Conservation (phyloP, 2,888 invertebrate genomes). For the Endotricha flammealis region DNA sequence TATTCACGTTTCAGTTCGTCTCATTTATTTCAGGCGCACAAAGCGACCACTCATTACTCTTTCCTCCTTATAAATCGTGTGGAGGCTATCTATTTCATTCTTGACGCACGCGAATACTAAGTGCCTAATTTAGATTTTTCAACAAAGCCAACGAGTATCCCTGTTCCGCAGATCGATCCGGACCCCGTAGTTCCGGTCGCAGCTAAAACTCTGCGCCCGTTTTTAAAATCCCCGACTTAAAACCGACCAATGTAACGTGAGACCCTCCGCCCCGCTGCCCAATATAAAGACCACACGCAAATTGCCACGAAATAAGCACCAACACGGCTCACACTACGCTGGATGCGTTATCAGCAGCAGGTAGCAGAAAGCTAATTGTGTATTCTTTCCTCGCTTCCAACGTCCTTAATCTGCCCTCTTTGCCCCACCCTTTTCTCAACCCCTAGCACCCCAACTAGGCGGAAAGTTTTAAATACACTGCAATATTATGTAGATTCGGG, state of each 20-base stretch:
- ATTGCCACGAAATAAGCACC: conserved; percentile 28
- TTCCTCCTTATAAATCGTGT: conserved; percentile 19
- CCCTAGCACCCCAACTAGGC: conserved; percentile 63
- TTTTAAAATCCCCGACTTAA: conserved; percentile 66
- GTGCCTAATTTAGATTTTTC: conserved; percentile 70
- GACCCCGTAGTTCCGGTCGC: conserved; percentile 68
- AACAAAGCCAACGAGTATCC: conserved; percentile 63
- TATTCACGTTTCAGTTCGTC: conserved; percentile 1
- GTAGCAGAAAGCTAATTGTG: conserved; percentile 76
- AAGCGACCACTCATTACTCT: conserved; percentile 21
- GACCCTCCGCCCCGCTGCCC: conserved; percentile 31
- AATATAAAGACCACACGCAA: conserved; percentile 28
- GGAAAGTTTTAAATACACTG: conserved; percentile 67
- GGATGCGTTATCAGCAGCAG: conserved; percentile 70
- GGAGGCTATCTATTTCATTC: conserved; percentile 23
- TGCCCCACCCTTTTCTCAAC: conserved; percentile 42
- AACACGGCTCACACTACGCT: conserved; percentile 43
- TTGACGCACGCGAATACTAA: conserved; percentile 64
- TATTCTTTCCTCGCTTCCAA: conserved; percentile 75
- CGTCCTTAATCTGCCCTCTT: conserved; percentile 73
- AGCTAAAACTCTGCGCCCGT: conserved; percentile 58
- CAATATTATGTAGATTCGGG: conserved; percentile 55
- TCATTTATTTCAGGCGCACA: conserved; percentile 4
- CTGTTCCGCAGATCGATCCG: conserved; percentile 65
- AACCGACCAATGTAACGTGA: conserved; percentile 48